Base-by-base conservation (phyloP, 2,888 invertebrate species). In the Thecocarcelia acutangulata region DNA sequence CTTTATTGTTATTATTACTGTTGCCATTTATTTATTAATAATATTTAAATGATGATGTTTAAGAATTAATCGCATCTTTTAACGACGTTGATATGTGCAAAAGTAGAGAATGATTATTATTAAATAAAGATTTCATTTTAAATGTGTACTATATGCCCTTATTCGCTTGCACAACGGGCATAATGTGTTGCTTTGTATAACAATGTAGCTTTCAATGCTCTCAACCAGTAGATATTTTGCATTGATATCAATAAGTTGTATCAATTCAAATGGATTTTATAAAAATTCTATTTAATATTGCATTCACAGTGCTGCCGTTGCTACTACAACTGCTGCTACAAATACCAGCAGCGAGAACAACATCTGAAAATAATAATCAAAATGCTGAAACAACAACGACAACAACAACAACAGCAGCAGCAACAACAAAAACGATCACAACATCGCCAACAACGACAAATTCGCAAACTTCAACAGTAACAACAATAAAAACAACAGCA, bases 271-370 rank as follows among this genome's bases (percentile, higher is more conserved):
- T 79, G 78, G 64, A 79, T 59, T 73, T 79, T 79, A 79, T 73
- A 79, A 79, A 79, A 79, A 79, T 79, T 79, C 72, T 79, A 79
- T 79, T 79, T 79, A 79, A 79, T 79, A 79, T 72, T 79, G 78
- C 78, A 79, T 79, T 79, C 66, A 66, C 66, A 66, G 78, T 79
- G 72, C 72, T 79, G 76, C 76, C 76, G 54, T 76, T 76, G 76
- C 54, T 76, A 54, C 68, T 76, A 52, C 68, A 69, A 63, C 69
- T 69, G 52, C 76, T 69, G 69, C 76, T 76, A 28, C 76, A 76
- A 63, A 69, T 69, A 69, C 68, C 68, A 76, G 59, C 76, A 76
- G 76, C 54, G 61, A 61, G 59, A 69, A 63, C 75, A 66, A 75
- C 75, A 66, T 44, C 52, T 61, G 69, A 69, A 69, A 54, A 73